phyloP scores from a whole-genome alignment of 1,140 invertebrate genomes.

The Neodiprion lecontei region DNA sequence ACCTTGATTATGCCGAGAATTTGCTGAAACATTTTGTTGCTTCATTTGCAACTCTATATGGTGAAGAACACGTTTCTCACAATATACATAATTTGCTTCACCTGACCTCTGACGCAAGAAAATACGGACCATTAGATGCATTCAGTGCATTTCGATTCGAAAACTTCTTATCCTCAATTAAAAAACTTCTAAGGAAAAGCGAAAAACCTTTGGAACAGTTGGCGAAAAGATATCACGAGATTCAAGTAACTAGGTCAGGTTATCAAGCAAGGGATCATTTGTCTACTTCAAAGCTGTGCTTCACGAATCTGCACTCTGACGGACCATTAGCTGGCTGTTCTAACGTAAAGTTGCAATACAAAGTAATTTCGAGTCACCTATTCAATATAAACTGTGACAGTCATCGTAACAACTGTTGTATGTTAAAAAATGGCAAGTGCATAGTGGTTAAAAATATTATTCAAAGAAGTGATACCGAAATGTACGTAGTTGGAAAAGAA shows the following conservation, averaged over 20 bases:
- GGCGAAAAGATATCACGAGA: background rate
- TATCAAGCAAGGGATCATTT: too few species aligned
- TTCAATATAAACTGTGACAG: too few species aligned
- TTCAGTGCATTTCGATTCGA: background rate
- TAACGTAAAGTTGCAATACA: too few species aligned
- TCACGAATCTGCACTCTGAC: too few species aligned
- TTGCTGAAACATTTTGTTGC: background rate
- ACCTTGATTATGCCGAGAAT: background rate
- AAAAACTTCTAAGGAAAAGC: background rate
- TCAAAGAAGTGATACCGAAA: too few species aligned
- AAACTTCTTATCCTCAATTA: background rate
- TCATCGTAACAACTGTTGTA: too few species aligned
- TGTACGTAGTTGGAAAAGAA: too few species aligned
- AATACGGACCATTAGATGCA: background rate
- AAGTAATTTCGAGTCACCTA: too few species aligned
- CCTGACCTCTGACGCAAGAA: background rate
- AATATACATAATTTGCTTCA: background rate
- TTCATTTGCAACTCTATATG: background rate
- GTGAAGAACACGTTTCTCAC: background rate
- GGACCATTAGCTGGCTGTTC: too few species aligned
- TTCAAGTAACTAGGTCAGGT: background rate
- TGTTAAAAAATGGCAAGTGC: too few species aligned
- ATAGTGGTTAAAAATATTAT: too few species aligned
- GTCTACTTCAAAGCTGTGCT: too few species aligned
- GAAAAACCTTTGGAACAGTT: background rate